Evolutionary conservation across 1,140 invertebrate species (phyloP).

Genomic region (Parasteatoda tepidariorum): DNA sequence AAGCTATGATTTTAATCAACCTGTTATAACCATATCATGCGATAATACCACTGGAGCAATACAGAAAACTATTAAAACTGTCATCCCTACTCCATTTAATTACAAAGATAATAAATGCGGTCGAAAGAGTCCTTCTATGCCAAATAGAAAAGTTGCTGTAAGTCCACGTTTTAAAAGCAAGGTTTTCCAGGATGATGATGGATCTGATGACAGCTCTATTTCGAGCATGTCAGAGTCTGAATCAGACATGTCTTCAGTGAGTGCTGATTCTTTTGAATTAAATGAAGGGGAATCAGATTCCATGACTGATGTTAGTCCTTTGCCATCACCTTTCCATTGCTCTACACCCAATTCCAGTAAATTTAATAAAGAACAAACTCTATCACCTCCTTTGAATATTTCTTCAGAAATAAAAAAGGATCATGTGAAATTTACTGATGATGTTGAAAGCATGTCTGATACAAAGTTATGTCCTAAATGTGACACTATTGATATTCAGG

Average conservation of each 20-base stretch:
- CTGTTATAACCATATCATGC: slow-evolving; percentile 39
- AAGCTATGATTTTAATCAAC: slow-evolving; percentile 23
- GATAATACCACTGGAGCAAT: slow-evolving; percentile 33
- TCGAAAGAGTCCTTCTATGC: neutral
- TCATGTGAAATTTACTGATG: slow-evolving; percentile 41
- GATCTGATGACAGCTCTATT: slow-evolving; percentile 45
- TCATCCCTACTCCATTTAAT: slow-evolving; percentile 39
- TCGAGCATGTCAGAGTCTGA: slow-evolving; percentile 49
- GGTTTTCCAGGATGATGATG: slow-evolving; percentile 25
- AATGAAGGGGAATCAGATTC: slow-evolving; percentile 33
- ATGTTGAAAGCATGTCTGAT: too few species aligned
- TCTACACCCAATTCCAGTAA: neutral
- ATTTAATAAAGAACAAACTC: neutral
- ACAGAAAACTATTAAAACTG: slow-evolving; percentile 44
- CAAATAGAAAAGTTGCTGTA: neutral
- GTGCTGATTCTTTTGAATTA: slow-evolving; percentile 39
- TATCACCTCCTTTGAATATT: neutral
- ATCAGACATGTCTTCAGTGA: slow-evolving; percentile 14
- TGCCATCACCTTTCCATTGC: slow-evolving; percentile 30
- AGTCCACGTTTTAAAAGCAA: slow-evolving; percentile 37
- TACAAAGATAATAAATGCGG: slow-evolving; percentile 47
- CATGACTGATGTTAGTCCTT: slow-evolving; percentile 52
- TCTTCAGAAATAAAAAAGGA: slow-evolving; percentile 13
- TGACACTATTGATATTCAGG: slow-evolving; percentile 33
- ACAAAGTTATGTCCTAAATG: slow-evolving; percentile 9